Evolutionary conservation across 53 echinoderm and acorn worm genomes (phyloP).

Genomic region (Mesocentrotus franciscanus): DNA sequence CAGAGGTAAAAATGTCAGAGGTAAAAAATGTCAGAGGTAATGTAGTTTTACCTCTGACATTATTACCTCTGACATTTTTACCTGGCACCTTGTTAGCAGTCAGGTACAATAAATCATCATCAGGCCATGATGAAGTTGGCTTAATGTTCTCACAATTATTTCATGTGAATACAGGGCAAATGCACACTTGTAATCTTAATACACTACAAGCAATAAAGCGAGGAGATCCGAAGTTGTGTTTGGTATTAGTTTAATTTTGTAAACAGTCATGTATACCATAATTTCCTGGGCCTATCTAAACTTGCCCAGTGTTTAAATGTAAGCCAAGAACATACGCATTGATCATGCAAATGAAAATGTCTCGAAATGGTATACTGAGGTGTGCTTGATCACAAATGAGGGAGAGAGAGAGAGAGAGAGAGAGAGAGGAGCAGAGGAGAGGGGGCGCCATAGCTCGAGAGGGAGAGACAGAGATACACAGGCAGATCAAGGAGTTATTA

Average conservation of each 20-base stretch:
- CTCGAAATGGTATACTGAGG: not conserved
- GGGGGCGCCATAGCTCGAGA: too few species aligned
- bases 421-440: too few species aligned
- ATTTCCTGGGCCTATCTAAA: not conserved
- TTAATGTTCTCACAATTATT: too few species aligned
- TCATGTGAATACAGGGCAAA: not conserved
- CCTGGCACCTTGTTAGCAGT: not conserved
- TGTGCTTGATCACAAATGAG: not conserved
- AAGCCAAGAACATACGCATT: not conserved
- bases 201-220: not conserved
- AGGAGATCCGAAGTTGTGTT: not conserved
- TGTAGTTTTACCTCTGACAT: too few species aligned
- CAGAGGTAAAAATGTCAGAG: too few species aligned
- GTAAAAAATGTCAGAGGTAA: too few species aligned
- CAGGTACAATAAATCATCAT: not conserved
- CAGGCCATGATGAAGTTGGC: too few species aligned
- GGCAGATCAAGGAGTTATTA: too few species aligned
- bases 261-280: not conserved
- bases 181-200: not conserved
- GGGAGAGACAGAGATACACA: too few species aligned
- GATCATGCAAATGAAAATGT: not conserved
- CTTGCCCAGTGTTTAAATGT: not conserved
- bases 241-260: not conserved
- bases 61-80: too few species aligned
- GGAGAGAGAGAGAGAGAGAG: too few species aligned